phyloP scores from a whole-genome alignment of 2,113 vertebrate species.

The Nibea albiflora region DNA sequence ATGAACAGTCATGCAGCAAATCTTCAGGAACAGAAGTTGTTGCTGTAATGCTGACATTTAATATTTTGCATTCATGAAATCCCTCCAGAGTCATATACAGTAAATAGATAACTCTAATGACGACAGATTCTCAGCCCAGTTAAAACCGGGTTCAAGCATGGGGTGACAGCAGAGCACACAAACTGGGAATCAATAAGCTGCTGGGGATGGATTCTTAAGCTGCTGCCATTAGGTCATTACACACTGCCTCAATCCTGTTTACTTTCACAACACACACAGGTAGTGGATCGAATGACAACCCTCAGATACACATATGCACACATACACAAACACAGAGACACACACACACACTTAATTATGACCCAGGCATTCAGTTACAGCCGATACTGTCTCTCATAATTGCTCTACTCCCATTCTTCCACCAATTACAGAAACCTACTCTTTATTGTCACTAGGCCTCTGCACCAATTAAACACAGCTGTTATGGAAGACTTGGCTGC shows the following conservation, averaged over 20 bases:
- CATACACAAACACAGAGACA: no score
- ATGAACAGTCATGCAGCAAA: background rate
- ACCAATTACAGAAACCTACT: conserved; percentile 28
- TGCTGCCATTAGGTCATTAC: background rate
- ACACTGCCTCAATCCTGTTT: background rate
- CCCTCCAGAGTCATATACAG: conserved; percentile 18
- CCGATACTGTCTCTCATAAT: conserved; percentile 26
- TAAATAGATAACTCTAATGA: background rate
- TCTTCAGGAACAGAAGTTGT: background rate
- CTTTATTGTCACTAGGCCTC: conserved; percentile 35
- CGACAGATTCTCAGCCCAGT: background rate
- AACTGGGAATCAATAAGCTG: conserved; percentile 26
- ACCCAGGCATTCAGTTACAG: conserved; percentile 20
- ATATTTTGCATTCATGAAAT: background rate
- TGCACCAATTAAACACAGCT: conserved; percentile 36
- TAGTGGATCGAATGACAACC: conserved; percentile 9
- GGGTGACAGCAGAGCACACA: conserved; percentile 8
- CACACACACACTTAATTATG: conserved; percentile 3
- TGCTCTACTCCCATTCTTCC: conserved; percentile 16
- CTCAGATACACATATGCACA: background rate
- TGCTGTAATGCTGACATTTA: background rate
- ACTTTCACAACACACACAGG: background rate
- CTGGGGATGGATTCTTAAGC: conserved; percentile 13
- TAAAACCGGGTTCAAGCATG: background rate
- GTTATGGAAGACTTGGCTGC: conserved; percentile 17